Conservation (phyloP, 2,888 invertebrate species). For the Diloba caeruleocephala region DNA sequence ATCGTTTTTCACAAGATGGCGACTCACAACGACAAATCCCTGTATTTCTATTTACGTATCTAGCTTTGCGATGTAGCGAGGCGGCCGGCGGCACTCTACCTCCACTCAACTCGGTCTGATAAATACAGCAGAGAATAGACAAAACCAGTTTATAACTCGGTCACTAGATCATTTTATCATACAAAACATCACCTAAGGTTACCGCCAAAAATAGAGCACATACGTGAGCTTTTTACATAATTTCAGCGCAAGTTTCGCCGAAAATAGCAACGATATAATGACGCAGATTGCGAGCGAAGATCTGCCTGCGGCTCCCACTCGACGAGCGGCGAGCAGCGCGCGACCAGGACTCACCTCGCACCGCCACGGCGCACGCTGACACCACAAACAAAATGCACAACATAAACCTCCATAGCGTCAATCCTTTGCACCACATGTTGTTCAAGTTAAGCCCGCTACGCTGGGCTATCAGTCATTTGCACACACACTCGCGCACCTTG, state of each 20-base stretch:
- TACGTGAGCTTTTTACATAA: slow-evolving; percentile 89
- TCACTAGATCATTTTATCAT: slow-evolving; percentile 79
- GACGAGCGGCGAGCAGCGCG: slow-evolving; percentile 41
- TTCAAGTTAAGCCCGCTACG: slow-evolving; percentile 79
- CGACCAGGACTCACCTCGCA: slow-evolving; percentile 81
- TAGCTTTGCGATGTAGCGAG: slow-evolving; percentile 76
- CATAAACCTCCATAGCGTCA: slow-evolving; percentile 86
- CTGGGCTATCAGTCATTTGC: slow-evolving; percentile 87
- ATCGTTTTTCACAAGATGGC: slow-evolving; percentile 90
- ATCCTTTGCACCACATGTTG: slow-evolving; percentile 87
- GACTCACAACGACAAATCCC: slow-evolving; percentile 87
- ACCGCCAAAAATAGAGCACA: slow-evolving; percentile 86
- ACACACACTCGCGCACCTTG: slow-evolving; percentile 87
- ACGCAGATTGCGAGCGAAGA: slow-evolving; percentile 78
- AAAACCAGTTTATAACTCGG: slow-evolving; percentile 64
- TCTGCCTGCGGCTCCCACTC: slow-evolving; percentile 60
- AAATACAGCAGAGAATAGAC: slow-evolving; percentile 51
- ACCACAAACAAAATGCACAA: slow-evolving; percentile 84
- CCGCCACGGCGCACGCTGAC: slow-evolving; percentile 79
- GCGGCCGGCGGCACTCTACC: slow-evolving; percentile 60
- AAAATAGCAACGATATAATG: slow-evolving; percentile 85
- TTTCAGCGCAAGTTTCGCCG: slow-evolving; percentile 88
- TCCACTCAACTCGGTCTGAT: slow-evolving; percentile 42
- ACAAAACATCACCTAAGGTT: slow-evolving; percentile 82
- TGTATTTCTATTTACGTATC: slow-evolving; percentile 88